Evolutionary conservation across 2,888 invertebrate species (phyloP), one percentile per base, ranked within the genome.

Genomic region (Globia sparganii): DNA sequence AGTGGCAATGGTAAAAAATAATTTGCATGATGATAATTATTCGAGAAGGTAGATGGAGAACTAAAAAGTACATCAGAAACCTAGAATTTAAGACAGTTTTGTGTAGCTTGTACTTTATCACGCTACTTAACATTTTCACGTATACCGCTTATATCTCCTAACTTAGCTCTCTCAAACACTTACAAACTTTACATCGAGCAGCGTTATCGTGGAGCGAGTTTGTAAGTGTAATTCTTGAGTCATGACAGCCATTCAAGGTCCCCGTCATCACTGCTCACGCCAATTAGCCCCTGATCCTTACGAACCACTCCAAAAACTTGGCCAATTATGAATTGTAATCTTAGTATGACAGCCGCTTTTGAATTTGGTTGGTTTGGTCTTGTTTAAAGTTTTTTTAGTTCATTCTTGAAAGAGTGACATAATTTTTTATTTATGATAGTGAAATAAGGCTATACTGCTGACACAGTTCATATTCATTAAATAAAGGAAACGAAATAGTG

Each of bases 171-270:
- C 21, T 6, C 40, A 75, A 80, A 80, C 75, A 77, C 68, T 83
- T 70, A 53, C 73, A 88, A 89, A 88, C 84, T 91, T 88, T 91
- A 90, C 88, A 89, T 88, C 89, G 90, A 91, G 85, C 87, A 88
- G 85, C 84, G 90, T 91, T 93, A 93, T 93, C 92, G 90, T 85
- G 80, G 86, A 89, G 84, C 85, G 88, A 93, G 92, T 94, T 93
- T 88, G 90, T 90, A 91, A 93, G 91, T 90, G 92, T 92, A 91
- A 93, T 92, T 92, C 88, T 90, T 90, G 90, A 91, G 88, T 88
- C 89, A 91, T 89, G 91, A 91, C 90, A 91, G 86, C 88, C 86
- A 86, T 87, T 88, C 83, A 86, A 88, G 87, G 87, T 84, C 85
- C 67, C 69, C 83, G 78, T 86, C 90, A 87, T 88, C 89, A 87